Percentiles rank a stretch among this genome's conserved stretches.
Evolutionary conservation across 1,140 invertebrate genomes (phyloP).

Genomic region (Drosophila pectinifera): DNA sequence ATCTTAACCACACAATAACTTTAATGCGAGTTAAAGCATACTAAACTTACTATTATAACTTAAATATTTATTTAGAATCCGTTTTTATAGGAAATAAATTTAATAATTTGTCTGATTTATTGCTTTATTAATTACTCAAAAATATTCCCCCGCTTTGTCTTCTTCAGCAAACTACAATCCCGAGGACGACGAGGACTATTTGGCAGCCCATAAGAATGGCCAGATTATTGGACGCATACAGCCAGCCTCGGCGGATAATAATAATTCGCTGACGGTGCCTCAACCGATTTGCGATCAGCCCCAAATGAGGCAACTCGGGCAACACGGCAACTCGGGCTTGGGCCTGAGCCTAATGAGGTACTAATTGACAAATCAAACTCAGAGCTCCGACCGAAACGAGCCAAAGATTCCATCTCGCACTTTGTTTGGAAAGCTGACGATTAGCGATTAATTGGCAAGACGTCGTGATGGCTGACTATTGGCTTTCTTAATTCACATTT

Average conservation of each 20-base stretch:
- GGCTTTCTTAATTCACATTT: slow-evolving; percentile 31
- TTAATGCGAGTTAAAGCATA: no score
- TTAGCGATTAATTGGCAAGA: slow-evolving; percentile 47
- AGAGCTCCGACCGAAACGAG: slow-evolving; percentile 5
- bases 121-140: not conserved
- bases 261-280: slow-evolving; percentile 75
- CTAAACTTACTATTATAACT: no score
- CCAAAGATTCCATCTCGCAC: slow-evolving; percentile 43
- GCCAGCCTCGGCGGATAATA: slow-evolving; percentile 68
- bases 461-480: slow-evolving; percentile 22
- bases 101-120: no score
- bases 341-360: slow-evolving; percentile 70
- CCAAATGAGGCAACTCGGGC: slow-evolving; percentile 52
- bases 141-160: slow-evolving; percentile 2
- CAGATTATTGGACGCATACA: slow-evolving; percentile 72
- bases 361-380: slow-evolving; percentile 55
- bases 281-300: slow-evolving; percentile 82
- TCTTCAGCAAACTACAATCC: slow-evolving; percentile 82
- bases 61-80: no score
- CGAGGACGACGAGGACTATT: slow-evolving; percentile 81
- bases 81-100: no score
- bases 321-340: slow-evolving; percentile 60
- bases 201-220: slow-evolving; percentile 72
- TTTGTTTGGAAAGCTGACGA: slow-evolving; percentile 31
- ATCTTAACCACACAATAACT: no score